Conservation (phyloP, 2,113 vertebrate species). For the Orycteropus afer region DNA sequence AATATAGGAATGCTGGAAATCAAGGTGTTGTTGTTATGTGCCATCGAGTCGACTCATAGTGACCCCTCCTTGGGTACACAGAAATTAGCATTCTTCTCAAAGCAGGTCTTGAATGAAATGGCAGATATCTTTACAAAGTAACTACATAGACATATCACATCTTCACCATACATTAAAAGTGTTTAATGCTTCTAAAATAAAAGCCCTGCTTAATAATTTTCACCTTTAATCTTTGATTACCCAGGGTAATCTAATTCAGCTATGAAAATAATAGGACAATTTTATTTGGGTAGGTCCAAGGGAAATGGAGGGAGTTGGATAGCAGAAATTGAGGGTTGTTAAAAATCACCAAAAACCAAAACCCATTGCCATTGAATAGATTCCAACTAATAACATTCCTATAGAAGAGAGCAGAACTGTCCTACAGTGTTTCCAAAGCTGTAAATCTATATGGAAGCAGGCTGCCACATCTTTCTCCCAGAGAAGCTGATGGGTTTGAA, state of each 20-base stretch:
- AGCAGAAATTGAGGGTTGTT: background rate
- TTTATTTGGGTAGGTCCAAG: background rate
- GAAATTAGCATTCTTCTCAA: background rate
- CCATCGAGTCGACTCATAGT: too few species aligned
- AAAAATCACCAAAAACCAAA: background rate
- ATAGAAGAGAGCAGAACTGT: too few species aligned
- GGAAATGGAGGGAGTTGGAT: background rate
- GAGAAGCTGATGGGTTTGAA: too few species aligned
- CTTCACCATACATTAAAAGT: background rate
- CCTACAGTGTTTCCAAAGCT: too few species aligned
- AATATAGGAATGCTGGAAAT: background rate
- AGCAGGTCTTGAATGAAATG: background rate
- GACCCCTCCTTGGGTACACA: too few species aligned
- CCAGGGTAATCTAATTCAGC: background rate
- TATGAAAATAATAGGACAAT: slow-evolving; percentile 5
- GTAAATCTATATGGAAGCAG: too few species aligned
- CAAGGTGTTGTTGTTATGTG: too few species aligned
- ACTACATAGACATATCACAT: background rate
- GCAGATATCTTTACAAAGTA: background rate
- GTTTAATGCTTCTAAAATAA: background rate
- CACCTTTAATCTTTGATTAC: background rate
- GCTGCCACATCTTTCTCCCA: too few species aligned
- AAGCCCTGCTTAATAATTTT: background rate
- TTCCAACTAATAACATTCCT: too few species aligned
- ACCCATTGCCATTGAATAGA: too few species aligned